These are phyloP conservation scores for Drosophila melanica DNA, from an alignment of 1,140 invertebrate species.

Conservation along the genomic window DNA sequence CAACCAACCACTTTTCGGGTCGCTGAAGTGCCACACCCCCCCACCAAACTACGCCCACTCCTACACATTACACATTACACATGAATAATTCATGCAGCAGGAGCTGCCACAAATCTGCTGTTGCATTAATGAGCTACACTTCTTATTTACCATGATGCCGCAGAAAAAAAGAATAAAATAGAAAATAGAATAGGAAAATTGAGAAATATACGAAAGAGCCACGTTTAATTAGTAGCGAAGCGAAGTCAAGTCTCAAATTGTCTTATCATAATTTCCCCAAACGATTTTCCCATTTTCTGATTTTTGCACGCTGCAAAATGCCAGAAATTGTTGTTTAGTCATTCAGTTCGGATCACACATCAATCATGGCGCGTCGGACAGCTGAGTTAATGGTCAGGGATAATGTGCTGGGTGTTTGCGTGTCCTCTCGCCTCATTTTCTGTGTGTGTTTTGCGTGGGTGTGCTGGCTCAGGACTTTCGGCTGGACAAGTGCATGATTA, in stretches of 20 bases:
- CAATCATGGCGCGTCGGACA: slow-evolving; percentile 69
- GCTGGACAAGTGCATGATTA: slow-evolving; percentile 78
- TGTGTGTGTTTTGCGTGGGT: slow-evolving; percentile 10
- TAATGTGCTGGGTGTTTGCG: slow-evolving; percentile 77
- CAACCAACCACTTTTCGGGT: slow-evolving; percentile 7
- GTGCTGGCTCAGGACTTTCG: slow-evolving; percentile 32
- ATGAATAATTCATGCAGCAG: slow-evolving; percentile 72
- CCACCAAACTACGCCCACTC: slow-evolving; percentile 29
- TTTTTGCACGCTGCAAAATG: slow-evolving; percentile 62
- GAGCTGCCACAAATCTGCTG: slow-evolving; percentile 45
- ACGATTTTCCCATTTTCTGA: slow-evolving; percentile 47
- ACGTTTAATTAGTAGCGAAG: slow-evolving; percentile 73
- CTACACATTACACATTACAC: slow-evolving; percentile 22
- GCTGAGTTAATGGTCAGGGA: slow-evolving; percentile 69
- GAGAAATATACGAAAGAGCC: slow-evolving; percentile 31
- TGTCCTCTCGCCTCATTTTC: slow-evolving; percentile 41
- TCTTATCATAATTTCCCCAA: slow-evolving; percentile 72
- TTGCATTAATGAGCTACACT: slow-evolving; percentile 74
- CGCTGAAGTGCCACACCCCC: slow-evolving; percentile 38
- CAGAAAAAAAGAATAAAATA: slow-evolving; percentile 48
- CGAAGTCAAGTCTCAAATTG: slow-evolving; percentile 62
- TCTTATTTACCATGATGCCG: slow-evolving; percentile 79
- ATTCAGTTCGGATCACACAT: slow-evolving; percentile 51
- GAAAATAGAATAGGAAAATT: slow-evolving; percentile 21
- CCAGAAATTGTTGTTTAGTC: slow-evolving; percentile 72